Conservation (phyloP, 2,113 vertebrate genomes). For the Lycaon pictus region DNA sequence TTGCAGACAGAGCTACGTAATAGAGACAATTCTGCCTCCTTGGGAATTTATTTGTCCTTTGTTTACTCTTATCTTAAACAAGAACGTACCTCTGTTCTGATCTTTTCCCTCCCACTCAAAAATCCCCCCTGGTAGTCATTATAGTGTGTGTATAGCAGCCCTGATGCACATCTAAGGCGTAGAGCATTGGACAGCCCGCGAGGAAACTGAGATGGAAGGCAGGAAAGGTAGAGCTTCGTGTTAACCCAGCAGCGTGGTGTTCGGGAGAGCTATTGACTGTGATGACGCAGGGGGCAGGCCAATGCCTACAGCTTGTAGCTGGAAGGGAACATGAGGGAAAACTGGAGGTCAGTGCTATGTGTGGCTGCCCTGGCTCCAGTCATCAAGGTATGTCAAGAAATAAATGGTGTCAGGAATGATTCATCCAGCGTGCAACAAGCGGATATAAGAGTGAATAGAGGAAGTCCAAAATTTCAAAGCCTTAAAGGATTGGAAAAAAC, state of each 20-base stretch:
- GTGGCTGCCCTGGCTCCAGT: not conserved
- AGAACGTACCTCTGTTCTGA: not conserved
- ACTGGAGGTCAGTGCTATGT: not conserved
- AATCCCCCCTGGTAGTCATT: not conserved
- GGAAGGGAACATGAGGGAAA: not conserved
- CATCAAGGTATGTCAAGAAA: not conserved
- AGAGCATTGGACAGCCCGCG: not conserved
- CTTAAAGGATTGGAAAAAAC: not conserved
- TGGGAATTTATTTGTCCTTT: not conserved
- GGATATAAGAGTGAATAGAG: not conserved
- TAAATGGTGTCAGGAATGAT: not conserved
- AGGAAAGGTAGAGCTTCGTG: not conserved
- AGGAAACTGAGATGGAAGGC: not conserved
- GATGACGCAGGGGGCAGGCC: not conserved
- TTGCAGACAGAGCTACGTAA: not conserved
- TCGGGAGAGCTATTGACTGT: not conserved
- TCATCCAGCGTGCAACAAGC: not conserved
- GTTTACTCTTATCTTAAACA: not conserved
- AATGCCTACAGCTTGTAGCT: not conserved
- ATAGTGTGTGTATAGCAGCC: not conserved
- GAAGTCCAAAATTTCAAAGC: not conserved
- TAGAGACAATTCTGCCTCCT: not conserved
- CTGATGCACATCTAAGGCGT: not conserved
- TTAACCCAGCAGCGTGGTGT: not conserved
- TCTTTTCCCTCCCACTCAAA: not conserved